phyloP scores from a whole-genome alignment of 1,140 invertebrate genomes.

The Atopsyche davidsoni region DNA sequence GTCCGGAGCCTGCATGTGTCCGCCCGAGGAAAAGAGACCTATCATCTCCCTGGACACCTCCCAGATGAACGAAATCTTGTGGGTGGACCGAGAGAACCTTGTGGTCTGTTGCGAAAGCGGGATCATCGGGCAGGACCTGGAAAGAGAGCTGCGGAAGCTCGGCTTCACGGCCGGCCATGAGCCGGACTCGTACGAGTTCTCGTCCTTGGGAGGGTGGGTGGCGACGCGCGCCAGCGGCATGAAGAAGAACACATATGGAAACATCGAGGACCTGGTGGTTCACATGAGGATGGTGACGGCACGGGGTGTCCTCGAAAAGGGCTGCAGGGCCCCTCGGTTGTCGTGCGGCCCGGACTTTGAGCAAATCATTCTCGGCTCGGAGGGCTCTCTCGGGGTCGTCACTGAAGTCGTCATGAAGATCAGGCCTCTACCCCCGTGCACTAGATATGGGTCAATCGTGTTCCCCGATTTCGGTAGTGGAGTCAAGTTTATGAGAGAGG shows the following conservation, averaged over 20 bases:
- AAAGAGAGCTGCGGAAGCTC: slow-evolving; percentile 61
- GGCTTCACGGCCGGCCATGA: slow-evolving; percentile 87
- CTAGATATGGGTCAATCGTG: slow-evolving; percentile 88
- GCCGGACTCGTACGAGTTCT: slow-evolving; percentile 96
- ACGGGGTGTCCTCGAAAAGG: slow-evolving; percentile 74
- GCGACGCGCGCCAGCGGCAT: slow-evolving; percentile 96
- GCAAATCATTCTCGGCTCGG: slow-evolving; percentile 91
- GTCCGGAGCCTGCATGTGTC: slow-evolving; percentile 83
- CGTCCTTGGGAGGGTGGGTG: slow-evolving; percentile 95
- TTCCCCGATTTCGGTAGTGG: slow-evolving; percentile 90
- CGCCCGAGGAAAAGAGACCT: slow-evolving; percentile 67
- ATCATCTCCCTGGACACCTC: slow-evolving; percentile 91
- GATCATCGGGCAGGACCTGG: slow-evolving; percentile 91
- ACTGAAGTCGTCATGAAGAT: slow-evolving; percentile 94
- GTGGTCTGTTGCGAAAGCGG: slow-evolving; percentile 79
- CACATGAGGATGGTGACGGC: slow-evolving; percentile 85
- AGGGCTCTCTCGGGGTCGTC: slow-evolving; percentile 90
- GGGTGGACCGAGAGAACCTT: slow-evolving; percentile 89
- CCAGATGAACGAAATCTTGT: slow-evolving; percentile 91
- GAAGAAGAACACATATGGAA: slow-evolving; percentile 99
- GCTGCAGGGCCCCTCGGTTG: slow-evolving; percentile 77
- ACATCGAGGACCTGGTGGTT: slow-evolving; percentile 92
- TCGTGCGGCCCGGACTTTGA: slow-evolving; percentile 94
- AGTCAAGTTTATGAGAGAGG: slow-evolving; percentile 80
- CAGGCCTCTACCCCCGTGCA: slow-evolving; percentile 75